These are phyloP conservation scores for Philotrypesis tridentata DNA, from an alignment of 1,140 invertebrate genomes.

Conservation along the genomic window DNA sequence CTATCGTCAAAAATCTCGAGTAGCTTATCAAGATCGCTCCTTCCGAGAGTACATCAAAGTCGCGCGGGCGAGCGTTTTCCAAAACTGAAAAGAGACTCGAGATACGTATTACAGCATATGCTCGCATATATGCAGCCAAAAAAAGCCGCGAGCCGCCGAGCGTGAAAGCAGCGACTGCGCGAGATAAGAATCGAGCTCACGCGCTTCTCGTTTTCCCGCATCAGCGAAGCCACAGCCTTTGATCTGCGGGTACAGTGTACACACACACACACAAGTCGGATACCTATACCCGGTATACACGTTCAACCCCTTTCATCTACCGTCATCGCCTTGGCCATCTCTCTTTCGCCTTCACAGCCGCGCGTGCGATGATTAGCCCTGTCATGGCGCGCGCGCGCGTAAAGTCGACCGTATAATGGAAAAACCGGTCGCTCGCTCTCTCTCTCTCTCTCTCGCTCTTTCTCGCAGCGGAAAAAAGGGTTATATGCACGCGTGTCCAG, in stretches of 20 bases:
- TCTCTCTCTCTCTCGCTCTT: no score
- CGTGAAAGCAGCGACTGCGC: not conserved
- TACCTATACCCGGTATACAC: no score
- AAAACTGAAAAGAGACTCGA: not conserved
- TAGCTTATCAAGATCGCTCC: not conserved
- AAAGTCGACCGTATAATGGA: conserved; percentile 4
- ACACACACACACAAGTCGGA: no score
- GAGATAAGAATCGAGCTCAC: conserved; percentile 4
- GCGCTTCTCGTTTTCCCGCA: conserved; percentile 20
- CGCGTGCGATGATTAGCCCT: not conserved
- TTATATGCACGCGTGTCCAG: not conserved
- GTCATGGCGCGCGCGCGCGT: not conserved
- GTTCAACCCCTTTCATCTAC: not conserved
- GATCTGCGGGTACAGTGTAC: conserved; percentile 20
- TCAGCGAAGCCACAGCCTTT: not conserved
- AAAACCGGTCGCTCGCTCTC: conserved; percentile 2
- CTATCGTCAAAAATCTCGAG: not conserved
- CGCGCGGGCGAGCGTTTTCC: not conserved
- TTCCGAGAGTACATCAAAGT: not conserved
- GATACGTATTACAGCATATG: no score
- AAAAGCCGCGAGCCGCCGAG: not conserved
- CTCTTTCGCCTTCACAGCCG: not conserved
- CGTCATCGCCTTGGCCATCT: not conserved
- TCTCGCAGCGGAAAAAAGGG: not conserved
- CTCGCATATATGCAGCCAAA: no score